Percentiles rank a stretch among this genome's conserved stretches.
Evolutionary conservation across 2,797 vertebrate genomes (phyloP).

Genomic region (Denticeps clupeoides): DNA sequence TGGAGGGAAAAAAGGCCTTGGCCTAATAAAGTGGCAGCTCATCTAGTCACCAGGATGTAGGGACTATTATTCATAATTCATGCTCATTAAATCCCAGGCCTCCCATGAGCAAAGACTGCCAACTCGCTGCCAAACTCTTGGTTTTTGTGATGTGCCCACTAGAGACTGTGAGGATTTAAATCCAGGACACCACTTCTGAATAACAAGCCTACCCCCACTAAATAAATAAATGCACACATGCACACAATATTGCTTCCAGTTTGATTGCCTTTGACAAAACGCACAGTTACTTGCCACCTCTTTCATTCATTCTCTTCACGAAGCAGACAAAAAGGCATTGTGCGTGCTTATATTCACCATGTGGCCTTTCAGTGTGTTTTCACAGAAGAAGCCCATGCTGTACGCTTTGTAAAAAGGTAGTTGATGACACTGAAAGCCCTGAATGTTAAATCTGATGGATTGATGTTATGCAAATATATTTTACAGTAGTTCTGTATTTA

Average conservation of each 20-base stretch:
- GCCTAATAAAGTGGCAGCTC: conserved; percentile 69
- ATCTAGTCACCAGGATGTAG: conserved; percentile 62
- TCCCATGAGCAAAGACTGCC: conserved; percentile 62
- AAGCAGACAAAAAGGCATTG: too few relatives aligned
- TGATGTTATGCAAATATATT: too few relatives aligned
- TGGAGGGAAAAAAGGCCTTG: conserved; percentile 58
- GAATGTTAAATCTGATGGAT: too few relatives aligned
- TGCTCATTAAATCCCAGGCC: conserved; percentile 75
- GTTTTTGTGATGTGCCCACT: conserved; percentile 70
- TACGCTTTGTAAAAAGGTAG: too few relatives aligned
- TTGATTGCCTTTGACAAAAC: conserved; percentile 61
- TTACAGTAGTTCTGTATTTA: too few relatives aligned
- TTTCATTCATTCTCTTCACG: too few relatives aligned
- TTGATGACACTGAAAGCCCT: too few relatives aligned
- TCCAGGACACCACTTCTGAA: conserved; percentile 63
- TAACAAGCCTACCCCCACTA: conserved; percentile 24
- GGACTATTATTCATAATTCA: conserved; percentile 73
- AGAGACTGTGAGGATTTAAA: conserved; percentile 66
- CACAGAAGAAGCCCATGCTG: too few relatives aligned
- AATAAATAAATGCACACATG: conserved; percentile 6
- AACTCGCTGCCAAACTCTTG: conserved; percentile 66
- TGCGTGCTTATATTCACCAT: too few relatives aligned
- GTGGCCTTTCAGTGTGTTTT: too few relatives aligned
- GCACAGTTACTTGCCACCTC: conserved; percentile 54
- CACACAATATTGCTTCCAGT: conserved; percentile 43